A percentile compares a stretch with the other conserved stretches of the same genome.
Conservation (phyloP, 1,140 invertebrate genomes). For the Drosophila willistoni region DNA sequence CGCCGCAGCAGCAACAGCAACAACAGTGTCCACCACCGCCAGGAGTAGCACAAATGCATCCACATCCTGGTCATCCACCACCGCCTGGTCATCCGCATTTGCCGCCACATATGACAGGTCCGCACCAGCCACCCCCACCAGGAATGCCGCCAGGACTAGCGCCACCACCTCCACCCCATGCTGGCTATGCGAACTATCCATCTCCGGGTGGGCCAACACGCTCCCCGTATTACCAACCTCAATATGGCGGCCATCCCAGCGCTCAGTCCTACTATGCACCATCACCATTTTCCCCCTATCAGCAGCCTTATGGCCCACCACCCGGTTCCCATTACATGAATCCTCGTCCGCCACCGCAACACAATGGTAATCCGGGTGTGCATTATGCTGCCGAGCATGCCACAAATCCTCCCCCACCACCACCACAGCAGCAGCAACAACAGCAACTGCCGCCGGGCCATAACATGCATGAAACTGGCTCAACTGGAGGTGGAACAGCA, state of each 20-base stretch:
- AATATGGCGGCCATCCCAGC: conserved; percentile 86
- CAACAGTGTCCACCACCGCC: conserved; percentile 50
- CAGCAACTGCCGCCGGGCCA: conserved; percentile 35
- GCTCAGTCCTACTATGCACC: conserved; percentile 85
- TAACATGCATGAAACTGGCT: conserved; percentile 20
- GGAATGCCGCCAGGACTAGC: conserved; percentile 84
- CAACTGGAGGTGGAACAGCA: conserved; percentile 20
- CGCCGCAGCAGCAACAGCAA: conserved; percentile 29
- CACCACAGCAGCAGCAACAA: conserved; percentile 45
- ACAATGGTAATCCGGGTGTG: conserved; percentile 47
- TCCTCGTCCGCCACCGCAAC: conserved; percentile 66
- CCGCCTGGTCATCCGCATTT: conserved; percentile 77
- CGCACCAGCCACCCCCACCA: conserved; percentile 82
- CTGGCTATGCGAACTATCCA: conserved; percentile 82
- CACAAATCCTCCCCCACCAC: conserved; percentile 38
- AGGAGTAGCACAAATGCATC: conserved; percentile 64
- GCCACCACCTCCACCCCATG: conserved; percentile 82
- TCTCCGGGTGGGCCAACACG: conserved; percentile 85
- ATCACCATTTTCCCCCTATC: conserved; percentile 85
- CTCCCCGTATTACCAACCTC: conserved; percentile 87
- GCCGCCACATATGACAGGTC: conserved; percentile 70
- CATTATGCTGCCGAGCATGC: conserved; percentile 55
- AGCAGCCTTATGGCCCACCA: conserved; percentile 85
- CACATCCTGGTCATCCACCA: conserved; percentile 71
- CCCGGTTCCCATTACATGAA: conserved; percentile 84